phyloP scores from a whole-genome alignment of 2,888 invertebrate genomes.

The Hemithea aestivaria region DNA sequence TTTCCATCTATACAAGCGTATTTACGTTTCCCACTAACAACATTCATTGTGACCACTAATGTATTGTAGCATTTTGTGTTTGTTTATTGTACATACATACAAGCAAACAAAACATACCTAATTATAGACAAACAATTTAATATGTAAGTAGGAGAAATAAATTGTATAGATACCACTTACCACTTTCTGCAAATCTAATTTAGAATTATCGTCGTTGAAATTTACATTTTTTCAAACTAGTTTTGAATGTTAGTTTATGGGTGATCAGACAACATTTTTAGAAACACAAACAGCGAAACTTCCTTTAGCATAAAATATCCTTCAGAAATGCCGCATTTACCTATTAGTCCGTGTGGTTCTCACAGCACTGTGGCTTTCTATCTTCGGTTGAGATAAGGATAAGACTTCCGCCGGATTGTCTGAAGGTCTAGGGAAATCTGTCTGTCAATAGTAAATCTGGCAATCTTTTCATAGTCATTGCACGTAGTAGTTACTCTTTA shows the following conservation, averaged over 20 bases:
- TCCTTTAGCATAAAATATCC: constrained; percentile 29
- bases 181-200: constrained; percentile 4
- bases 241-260: constrained; percentile 6
- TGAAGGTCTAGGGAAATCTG: constrained; percentile 43
- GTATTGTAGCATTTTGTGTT: constrained; percentile 34
- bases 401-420: constrained; percentile 64
- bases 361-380: constrained; percentile 51
- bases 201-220: constrained; percentile 11
- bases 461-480: neutral
- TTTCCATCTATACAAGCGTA: constrained; percentile 48
- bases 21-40: constrained; percentile 48
- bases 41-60: constrained; percentile 45
- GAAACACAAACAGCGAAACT: constrained; percentile 9
- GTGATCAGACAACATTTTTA: neutral
- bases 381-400: constrained; percentile 60
- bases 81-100: constrained; percentile 8
- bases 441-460: constrained; percentile 1
- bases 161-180: constrained; percentile 5
- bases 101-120: constrained; percentile 8
- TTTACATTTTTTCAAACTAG: constrained; percentile 12
- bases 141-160: constrained; percentile 2
- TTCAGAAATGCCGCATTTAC: constrained; percentile 34
- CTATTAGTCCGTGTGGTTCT: constrained; percentile 41
- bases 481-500: neutral
- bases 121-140: constrained; percentile 11